These are phyloP conservation scores for Ploceus nigricollis DNA, from an alignment of 2,113 vertebrate genomes.

Conservation along the genomic window DNA sequence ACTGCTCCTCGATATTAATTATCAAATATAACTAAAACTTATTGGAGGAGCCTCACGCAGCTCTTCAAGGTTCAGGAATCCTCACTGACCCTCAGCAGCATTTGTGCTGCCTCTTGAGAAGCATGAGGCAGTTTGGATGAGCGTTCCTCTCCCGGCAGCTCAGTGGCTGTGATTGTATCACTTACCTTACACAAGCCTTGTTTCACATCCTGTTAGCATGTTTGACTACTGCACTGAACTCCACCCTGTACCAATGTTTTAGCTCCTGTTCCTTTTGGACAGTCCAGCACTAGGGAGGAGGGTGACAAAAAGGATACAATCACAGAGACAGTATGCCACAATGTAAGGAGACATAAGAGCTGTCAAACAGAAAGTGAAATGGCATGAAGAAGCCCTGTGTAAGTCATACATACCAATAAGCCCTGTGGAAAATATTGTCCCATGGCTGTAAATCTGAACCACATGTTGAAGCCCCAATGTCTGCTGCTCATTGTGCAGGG, in stretches of 20 bases:
- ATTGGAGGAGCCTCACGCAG: not conserved
- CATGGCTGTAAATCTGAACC: not conserved
- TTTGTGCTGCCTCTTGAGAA: not conserved
- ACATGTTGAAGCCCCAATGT: rapidly evolving
- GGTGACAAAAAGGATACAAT: not conserved
- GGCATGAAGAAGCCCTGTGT: not conserved
- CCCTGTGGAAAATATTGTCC: not conserved
- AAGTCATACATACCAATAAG: not conserved
- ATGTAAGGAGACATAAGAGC: not conserved
- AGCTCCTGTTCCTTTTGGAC: not conserved
- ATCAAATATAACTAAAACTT: not conserved
- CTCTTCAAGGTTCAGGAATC: not conserved
- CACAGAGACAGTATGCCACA: not conserved
- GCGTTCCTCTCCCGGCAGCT: rapidly evolving
- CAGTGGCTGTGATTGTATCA: not conserved
- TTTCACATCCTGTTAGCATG: not conserved
- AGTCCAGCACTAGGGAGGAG: not conserved
- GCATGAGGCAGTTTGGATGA: not conserved
- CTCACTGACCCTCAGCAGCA: not conserved
- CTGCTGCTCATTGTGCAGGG: rapidly evolving
- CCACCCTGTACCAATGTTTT: not conserved
- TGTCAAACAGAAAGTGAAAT: not conserved
- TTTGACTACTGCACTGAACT: not conserved
- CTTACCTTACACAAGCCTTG: not conserved
- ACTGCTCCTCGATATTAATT: not conserved